Evolutionary conservation across 1,140 invertebrate genomes (phyloP).

Genomic region (Lanistes nyassanus): DNA sequence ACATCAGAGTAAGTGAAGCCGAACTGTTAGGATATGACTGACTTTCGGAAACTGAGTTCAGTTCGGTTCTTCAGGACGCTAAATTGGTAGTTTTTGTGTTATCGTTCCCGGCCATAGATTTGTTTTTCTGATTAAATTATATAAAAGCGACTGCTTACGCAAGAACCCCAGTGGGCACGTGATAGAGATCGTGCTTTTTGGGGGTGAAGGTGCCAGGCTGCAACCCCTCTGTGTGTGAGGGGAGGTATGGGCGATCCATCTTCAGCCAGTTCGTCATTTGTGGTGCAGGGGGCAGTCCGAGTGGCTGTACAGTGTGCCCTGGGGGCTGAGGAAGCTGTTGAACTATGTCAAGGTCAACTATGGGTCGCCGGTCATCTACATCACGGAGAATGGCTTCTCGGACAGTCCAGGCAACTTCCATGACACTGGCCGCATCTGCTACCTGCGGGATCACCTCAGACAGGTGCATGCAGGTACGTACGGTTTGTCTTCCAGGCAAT

Average conservation of each 20-base stretch:
- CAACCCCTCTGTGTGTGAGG: neutral
- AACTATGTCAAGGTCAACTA: conserved; percentile 74
- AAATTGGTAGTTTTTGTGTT: too few relatives aligned
- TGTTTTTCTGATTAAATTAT: too few relatives aligned
- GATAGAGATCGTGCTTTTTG: too few relatives aligned
- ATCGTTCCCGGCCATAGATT: too few relatives aligned
- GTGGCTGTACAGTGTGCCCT: conserved; percentile 69
- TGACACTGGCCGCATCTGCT: conserved; percentile 70
- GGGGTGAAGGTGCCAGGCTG: neutral
- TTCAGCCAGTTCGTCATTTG: too few relatives aligned
- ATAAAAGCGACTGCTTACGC: neutral
- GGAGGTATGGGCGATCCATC: too few relatives aligned
- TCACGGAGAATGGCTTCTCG: conserved; percentile 78
- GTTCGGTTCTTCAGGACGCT: too few relatives aligned
- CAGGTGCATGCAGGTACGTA: conserved; percentile 69
- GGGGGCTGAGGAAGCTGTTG: conserved; percentile 75
- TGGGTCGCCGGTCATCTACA: conserved; percentile 71
- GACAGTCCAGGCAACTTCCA: conserved; percentile 66
- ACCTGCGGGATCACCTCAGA: conserved; percentile 72
- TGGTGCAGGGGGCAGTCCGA: conserved; percentile 32
- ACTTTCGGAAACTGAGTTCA: too few relatives aligned
- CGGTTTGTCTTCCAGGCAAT: neutral
- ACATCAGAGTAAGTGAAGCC: too few relatives aligned
- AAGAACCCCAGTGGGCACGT: neutral
- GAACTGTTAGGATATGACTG: too few relatives aligned